Percentiles rank a stretch among this genome's conserved stretches.
These are phyloP conservation scores for Macquaria australasica DNA, from an alignment of 2,113 vertebrate genomes.

Conservation along the genomic window DNA sequence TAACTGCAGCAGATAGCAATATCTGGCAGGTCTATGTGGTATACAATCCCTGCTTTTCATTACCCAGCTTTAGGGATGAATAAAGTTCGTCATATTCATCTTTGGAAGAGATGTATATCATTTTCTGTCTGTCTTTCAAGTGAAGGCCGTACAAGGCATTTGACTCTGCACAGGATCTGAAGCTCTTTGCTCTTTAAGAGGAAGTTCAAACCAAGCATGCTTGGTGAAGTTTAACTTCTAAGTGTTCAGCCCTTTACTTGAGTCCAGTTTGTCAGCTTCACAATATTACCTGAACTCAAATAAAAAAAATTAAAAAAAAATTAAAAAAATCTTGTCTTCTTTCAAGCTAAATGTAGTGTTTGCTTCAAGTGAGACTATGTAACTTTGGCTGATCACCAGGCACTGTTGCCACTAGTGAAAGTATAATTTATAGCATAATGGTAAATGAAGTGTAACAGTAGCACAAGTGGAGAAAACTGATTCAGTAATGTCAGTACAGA, in stretches of 20 bases:
- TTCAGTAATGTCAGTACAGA: no score
- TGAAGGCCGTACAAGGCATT: neutral
- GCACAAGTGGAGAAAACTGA: no score
- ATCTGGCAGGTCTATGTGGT: constrained; percentile 22
- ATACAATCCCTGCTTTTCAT: constrained; percentile 25
- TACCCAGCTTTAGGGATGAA: neutral
- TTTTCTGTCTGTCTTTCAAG: constrained; percentile 14
- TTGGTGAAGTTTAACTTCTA: neutral
- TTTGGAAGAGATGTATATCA: neutral
- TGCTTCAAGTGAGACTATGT: neutral
- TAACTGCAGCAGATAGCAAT: constrained; percentile 44
- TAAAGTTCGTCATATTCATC: constrained; percentile 13
- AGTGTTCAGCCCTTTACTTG: neutral
- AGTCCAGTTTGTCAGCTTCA: neutral
- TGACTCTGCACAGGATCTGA: neutral
- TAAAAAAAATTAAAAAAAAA: no score
- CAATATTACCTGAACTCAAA: neutral
- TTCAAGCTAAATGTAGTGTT: neutral
- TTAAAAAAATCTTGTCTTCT: no score
- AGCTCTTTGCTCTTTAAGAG: neutral
- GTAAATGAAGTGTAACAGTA: no score
- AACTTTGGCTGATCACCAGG: neutral
- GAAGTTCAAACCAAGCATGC: neutral
- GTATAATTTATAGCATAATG: neutral
- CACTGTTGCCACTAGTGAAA: neutral